A percentile compares a stretch with the other conserved stretches of the same genome.
Evolutionary conservation across 2,113 vertebrate species (phyloP).

Genomic region (Lucifuga dentata): DNA sequence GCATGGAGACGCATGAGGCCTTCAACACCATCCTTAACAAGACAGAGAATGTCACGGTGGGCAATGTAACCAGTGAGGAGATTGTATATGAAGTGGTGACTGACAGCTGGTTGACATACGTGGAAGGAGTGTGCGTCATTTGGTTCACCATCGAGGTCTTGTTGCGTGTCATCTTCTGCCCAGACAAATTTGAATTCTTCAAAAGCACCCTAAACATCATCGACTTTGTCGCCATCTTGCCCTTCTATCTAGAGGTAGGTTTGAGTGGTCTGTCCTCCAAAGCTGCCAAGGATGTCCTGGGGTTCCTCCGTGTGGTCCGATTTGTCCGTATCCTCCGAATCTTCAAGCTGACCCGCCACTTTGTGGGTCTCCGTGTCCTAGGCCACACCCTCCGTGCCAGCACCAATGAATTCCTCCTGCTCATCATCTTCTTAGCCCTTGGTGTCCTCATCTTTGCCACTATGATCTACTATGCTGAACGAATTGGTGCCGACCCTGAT

Average conservation of each 20-base stretch:
- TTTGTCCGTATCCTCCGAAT: slow-evolving; percentile 95
- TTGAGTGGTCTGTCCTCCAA: slow-evolving; percentile 92
- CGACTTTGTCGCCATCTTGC: slow-evolving; percentile 95
- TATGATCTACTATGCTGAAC: slow-evolving; percentile 97
- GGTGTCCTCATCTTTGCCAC: slow-evolving; percentile 97
- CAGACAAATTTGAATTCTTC: slow-evolving; percentile 93
- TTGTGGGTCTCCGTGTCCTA: slow-evolving; percentile 91
- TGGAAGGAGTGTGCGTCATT: slow-evolving; percentile 95
- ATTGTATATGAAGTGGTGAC: slow-evolving; percentile 91
- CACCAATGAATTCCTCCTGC: slow-evolving; percentile 96
- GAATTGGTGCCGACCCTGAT: slow-evolving; percentile 90
- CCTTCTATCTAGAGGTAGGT: slow-evolving; percentile 94
- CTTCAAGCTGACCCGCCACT: slow-evolving; percentile 96
- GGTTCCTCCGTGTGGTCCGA: slow-evolving; percentile 92
- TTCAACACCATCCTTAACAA: slow-evolving; percentile 94
- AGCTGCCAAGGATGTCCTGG: slow-evolving; percentile 95
- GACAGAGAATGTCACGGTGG: slow-evolving; percentile 87
- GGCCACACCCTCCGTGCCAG: slow-evolving; percentile 94
- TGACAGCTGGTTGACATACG: slow-evolving; percentile 94
- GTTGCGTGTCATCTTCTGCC: slow-evolving; percentile 93
- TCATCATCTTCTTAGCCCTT: slow-evolving; percentile 95
- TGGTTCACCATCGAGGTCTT: slow-evolving; percentile 99
- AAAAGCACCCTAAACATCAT: slow-evolving; percentile 96
- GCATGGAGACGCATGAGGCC: slow-evolving; percentile 97
- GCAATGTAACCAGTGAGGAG: slow-evolving; percentile 87